These are phyloP conservation scores for Matsumyia berberina DNA, from an alignment of 2,888 invertebrate genomes.

Conservation along the genomic window DNA sequence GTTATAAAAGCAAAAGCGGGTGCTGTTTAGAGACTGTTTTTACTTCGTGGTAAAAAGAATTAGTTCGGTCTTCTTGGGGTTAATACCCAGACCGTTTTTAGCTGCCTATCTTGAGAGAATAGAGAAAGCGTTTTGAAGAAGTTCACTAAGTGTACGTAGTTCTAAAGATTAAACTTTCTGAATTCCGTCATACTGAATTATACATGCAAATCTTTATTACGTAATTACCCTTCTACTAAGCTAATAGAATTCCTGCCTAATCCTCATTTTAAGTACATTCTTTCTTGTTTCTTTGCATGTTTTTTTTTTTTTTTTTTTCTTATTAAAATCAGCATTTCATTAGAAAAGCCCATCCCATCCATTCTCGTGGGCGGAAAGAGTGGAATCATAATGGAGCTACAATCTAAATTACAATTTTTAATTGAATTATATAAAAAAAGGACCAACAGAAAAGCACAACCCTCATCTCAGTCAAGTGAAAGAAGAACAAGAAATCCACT, in stretches of 20 bases:
- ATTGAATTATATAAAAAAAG: slow-evolving; percentile 70
- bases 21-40: too few species aligned
- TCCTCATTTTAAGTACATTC: slow-evolving; percentile 10
- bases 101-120: too few species aligned
- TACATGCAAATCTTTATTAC: background rate
- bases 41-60: too few species aligned
- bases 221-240: slow-evolving; percentile 27
- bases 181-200: background rate
- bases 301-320: slow-evolving; percentile 7
- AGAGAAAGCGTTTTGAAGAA: too few species aligned
- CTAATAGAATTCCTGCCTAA: slow-evolving; percentile 5
- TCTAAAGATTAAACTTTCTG: background rate
- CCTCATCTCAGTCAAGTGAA: slow-evolving; percentile 58
- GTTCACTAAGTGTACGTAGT: too few species aligned
- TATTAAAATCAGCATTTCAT: slow-evolving; percentile 67
- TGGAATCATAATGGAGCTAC: slow-evolving; percentile 63
- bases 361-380: slow-evolving; percentile 17
- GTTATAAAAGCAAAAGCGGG: too few species aligned
- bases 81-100: too few species aligned
- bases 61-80: too few species aligned
- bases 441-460: slow-evolving; percentile 55
- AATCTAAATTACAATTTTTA: slow-evolving; percentile 76
- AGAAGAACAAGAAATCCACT: slow-evolving; percentile 54
- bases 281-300: background rate
- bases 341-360: slow-evolving; percentile 37